A percentile compares a stretch with the other conserved stretches of the same genome.
Conservation (phyloP, 2,113 vertebrate species). For the Cavia aperea region DNA sequence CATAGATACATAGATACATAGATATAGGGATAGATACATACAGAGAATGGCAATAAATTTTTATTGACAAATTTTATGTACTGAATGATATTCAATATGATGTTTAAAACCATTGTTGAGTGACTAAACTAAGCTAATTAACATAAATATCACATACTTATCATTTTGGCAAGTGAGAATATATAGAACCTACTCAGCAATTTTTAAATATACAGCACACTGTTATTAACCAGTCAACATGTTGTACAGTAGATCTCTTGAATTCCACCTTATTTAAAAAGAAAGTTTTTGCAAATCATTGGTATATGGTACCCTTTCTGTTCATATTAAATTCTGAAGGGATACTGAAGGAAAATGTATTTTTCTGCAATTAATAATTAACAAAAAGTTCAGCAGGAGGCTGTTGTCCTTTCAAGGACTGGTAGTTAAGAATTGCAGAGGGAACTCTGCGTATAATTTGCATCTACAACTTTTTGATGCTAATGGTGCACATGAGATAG, state of each 20-base stretch:
- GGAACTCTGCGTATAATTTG: background rate
- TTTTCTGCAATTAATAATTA: constrained; percentile 21
- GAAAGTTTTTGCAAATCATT: background rate
- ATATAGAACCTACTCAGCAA: background rate
- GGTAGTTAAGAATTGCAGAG: background rate
- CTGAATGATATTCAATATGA: background rate
- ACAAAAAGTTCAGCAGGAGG: background rate
- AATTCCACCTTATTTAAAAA: background rate
- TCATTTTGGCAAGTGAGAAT: background rate
- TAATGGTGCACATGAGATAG: background rate
- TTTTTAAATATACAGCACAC: background rate
- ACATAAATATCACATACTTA: background rate
- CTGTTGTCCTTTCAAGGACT: background rate
- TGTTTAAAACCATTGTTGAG: background rate
- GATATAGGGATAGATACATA: background rate
- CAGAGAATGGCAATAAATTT: background rate
- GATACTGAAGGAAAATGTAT: background rate
- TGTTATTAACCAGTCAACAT: background rate
- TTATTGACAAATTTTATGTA: background rate
- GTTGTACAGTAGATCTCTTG: background rate
- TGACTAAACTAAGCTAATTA: background rate
- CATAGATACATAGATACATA: background rate
- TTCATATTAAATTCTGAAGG: background rate
- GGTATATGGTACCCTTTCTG: background rate
- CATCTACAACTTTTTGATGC: background rate